Evolutionary conservation across 92 coral and sea anemone genomes (phyloP).

Genomic region (Umimayanthus chanpuru): DNA sequence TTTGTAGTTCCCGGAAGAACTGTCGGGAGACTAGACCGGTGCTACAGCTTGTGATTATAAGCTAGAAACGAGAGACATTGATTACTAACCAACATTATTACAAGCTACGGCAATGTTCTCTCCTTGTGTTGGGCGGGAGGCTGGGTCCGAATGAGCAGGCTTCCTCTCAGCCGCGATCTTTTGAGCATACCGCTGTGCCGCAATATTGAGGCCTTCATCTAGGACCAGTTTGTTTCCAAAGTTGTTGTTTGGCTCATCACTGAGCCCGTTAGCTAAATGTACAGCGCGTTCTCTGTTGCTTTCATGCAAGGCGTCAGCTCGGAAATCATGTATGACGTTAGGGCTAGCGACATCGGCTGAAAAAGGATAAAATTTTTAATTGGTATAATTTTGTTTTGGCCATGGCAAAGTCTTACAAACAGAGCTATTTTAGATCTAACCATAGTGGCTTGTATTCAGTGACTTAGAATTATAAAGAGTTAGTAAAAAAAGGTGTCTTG

Average conservation of each 20-base stretch:
- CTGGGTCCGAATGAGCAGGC: constrained; percentile 43
- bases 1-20: too few relatives aligned
- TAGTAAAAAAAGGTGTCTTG: too few relatives aligned
- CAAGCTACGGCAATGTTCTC: constrained; percentile 42
- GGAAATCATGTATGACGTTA: not conserved
- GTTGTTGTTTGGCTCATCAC: not conserved
- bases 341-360: not conserved
- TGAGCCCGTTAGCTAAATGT: constrained; percentile 11
- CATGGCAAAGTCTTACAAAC: not conserved
- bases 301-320: constrained; percentile 15
- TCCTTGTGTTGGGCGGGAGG: constrained; percentile 40
- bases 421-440: too few relatives aligned
- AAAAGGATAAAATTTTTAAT: not conserved
- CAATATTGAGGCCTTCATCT: constrained; percentile 25
- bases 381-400: not conserved
- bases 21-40: too few relatives aligned
- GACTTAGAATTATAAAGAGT: too few relatives aligned
- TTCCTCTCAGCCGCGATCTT: constrained; percentile 35
- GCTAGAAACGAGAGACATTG: not conserved
- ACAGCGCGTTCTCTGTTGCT: constrained; percentile 29
- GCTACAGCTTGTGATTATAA: too few relatives aligned
- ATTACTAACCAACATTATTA: constrained; percentile 22
- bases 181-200: constrained; percentile 43
- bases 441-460: too few relatives aligned
- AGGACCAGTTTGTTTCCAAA: constrained; percentile 3